Base-by-base conservation (phyloP, 2,888 invertebrate species). In the Morpho achilles region DNA sequence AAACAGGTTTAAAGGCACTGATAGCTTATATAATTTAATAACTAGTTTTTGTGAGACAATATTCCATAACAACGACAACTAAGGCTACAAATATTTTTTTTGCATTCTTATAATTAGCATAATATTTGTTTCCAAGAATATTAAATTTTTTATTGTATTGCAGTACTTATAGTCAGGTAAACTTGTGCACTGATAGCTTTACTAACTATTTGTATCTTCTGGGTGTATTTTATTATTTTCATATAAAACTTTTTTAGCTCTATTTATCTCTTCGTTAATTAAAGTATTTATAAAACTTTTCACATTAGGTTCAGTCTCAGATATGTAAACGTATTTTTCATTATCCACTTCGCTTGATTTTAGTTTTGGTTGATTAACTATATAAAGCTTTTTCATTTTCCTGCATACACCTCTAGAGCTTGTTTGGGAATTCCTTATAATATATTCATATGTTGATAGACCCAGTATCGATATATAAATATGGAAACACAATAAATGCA, bases 401-500 rank as follows among this genome's bases (percentile, higher is more conserved):
- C 77, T 78, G 54, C 67, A 69, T 70, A 55, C 46, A 47, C 22
- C 69, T 42, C 65, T 69, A 40, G 72, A 64, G 48, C 67, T 76
- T 1, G 72, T 71, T 47, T 75, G 76, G 56, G 72, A 70, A 67
- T 75, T 80, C 64, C 73, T 80, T 55, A 84, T 76, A 61, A 97
- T 96, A 82, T 97, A 97, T 77, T 97, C 97, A 85, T 97, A 98
- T 0, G 97, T 98, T 22, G 97, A 97, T 49, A 97, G 90, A 1
- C 97, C 97, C 71, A 96, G 86, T 68, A 94, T 93, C 3, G 95
- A 94, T 75, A 97, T 96, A 83, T 97, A 97, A 61, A 96, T 93
- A 83, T 97, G 97, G 80, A 97, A 97, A 85, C 96, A 95, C 77
- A 95, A 96, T 55, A 97, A 90, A 83, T 97, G 97, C 63, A 96